Percentiles rank a stretch among this genome's conserved stretches.
phyloP scores from a whole-genome alignment of 2,888 invertebrate species.

The Timandra comae region DNA sequence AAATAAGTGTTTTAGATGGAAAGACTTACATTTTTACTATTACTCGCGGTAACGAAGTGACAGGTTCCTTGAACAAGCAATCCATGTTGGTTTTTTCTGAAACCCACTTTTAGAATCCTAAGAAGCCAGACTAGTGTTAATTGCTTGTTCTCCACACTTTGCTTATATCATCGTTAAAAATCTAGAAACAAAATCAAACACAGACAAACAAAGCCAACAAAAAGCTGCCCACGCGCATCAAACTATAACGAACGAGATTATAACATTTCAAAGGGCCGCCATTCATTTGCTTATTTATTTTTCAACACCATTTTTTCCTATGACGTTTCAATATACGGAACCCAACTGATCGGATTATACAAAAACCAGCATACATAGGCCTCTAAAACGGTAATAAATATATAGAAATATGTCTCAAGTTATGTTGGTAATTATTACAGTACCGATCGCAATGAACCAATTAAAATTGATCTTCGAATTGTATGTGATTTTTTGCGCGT shows the following conservation, averaged over 20 bases:
- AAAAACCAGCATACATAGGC: slow-evolving; percentile 30
- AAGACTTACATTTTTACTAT: no score
- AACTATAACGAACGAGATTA: slow-evolving; percentile 54
- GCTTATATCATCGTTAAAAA: no score
- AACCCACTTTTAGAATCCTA: no score
- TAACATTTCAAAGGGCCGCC: slow-evolving; percentile 51
- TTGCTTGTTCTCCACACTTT: no score
- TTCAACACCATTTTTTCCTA: slow-evolving; percentile 45
- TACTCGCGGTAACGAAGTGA: no score
- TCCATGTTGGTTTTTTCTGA: no score
- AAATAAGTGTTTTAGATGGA: no score
- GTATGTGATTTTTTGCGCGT: slow-evolving; percentile 3
- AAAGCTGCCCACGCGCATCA: slow-evolving; percentile 35
- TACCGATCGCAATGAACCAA: slow-evolving; percentile 9
- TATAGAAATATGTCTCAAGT: slow-evolving; percentile 7
- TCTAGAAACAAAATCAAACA: no score
- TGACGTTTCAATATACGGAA: slow-evolving; percentile 61
- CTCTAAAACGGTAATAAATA: slow-evolving; percentile 15
- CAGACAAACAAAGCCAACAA: background rate
- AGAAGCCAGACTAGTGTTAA: no score
- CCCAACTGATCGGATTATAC: slow-evolving; percentile 33
- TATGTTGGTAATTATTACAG: slow-evolving; percentile 8
- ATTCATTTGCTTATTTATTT: slow-evolving; percentile 41
- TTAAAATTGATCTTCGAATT: slow-evolving; percentile 9
- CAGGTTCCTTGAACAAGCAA: no score